A percentile compares a stretch with the other conserved stretches of the same genome.
Conservation (phyloP, 30 jellyfish, hydroid and myxozoan genomes). For the Hydra vulgaris region DNA sequence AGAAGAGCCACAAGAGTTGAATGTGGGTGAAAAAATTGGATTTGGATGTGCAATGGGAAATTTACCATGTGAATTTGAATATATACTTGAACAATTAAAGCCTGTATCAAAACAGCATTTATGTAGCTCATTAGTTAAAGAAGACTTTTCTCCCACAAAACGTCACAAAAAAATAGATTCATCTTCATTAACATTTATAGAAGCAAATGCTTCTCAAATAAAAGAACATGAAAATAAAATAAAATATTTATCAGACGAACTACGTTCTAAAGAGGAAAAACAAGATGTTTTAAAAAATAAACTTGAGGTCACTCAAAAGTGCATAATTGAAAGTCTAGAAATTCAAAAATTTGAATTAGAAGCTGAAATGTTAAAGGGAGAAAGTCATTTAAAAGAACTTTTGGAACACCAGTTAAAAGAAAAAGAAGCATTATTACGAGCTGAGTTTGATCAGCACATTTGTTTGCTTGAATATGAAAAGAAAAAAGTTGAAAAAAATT, state of each 20-base stretch:
- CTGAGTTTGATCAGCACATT: conserved; percentile 55
- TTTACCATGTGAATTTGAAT: conserved; percentile 75
- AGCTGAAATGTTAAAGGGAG: conserved; percentile 52
- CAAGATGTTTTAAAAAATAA: conserved; percentile 33
- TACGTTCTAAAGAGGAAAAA: conserved; percentile 38
- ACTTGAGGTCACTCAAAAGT: conserved; percentile 55
- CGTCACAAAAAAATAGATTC: conserved; percentile 14
- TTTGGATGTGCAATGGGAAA: conserved; percentile 76
- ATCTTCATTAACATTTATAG: conserved; percentile 16
- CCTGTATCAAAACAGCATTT: conserved; percentile 4
- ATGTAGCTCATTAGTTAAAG: neutral
- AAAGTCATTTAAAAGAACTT: conserved; percentile 35
- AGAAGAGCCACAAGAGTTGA: conserved; percentile 33
- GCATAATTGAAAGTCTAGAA: conserved; percentile 36
- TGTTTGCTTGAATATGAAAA: conserved; percentile 40
- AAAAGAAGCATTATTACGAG: conserved; percentile 44
- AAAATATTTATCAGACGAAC: conserved; percentile 21
- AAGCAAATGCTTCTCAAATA: conserved; percentile 42
- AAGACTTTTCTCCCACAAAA: conserved; percentile 17
- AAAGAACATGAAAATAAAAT: conserved; percentile 55
- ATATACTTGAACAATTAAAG: conserved; percentile 42
- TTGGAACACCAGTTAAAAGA: conserved; percentile 55
- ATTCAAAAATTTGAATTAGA: conserved; percentile 47
- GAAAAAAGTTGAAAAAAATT: conserved; percentile 48
- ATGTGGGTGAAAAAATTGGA: conserved; percentile 60